Evolutionary conservation across 2,888 invertebrate genomes (phyloP), one percentile per base, ranked within the genome.

Genomic region (Hirtodrosophila trivittata): DNA sequence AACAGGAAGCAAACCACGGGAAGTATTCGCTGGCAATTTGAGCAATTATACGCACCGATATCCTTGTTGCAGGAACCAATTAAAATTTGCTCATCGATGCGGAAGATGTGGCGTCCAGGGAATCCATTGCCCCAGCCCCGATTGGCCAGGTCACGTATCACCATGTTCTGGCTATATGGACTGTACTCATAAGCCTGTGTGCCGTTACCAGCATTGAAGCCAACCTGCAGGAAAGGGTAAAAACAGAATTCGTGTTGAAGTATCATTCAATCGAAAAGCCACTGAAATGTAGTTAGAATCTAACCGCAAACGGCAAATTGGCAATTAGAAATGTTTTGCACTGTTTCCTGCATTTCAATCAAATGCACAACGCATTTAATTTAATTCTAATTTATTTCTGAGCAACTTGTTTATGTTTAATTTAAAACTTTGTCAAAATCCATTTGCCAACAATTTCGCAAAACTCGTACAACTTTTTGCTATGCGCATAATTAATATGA

Each of bases 121-220:
- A 96, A 95, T 2, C 94, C 94, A 86, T 97, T 97, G 0, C 95
- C 97, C 93, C 94, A 96, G 16, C 97, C 97, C 87, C 97, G 93
- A 5, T 94, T 94, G 0, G 95, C 94, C 69, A 98, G 91, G 90
- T 97, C 97, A 77, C 96, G 93, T 32, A 97, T 92, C 1, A 97
- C 95, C 38, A 96, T 95, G 7, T 93, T 93, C 90, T 97, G 97
- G 43, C 97, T 97, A 91, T 97, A 98, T 0, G 97, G 97, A 58
- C 93, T 93, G 89, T 97, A 97, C 91, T 97, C 96, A 89, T 94
- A 97, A 68, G 95, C 94, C 88, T 95, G 94, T 0, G 97, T 97
- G 12, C 97, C 97, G 88, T 98, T 97, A 47, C 99, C 99, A 51
- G 96, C 98, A 90, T 99, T 99, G 90, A 99, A 98, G 35, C 98